Evolutionary conservation across 92 coral and sea anemone species (phyloP).

Genomic region (Umimayanthus chanpuru): DNA sequence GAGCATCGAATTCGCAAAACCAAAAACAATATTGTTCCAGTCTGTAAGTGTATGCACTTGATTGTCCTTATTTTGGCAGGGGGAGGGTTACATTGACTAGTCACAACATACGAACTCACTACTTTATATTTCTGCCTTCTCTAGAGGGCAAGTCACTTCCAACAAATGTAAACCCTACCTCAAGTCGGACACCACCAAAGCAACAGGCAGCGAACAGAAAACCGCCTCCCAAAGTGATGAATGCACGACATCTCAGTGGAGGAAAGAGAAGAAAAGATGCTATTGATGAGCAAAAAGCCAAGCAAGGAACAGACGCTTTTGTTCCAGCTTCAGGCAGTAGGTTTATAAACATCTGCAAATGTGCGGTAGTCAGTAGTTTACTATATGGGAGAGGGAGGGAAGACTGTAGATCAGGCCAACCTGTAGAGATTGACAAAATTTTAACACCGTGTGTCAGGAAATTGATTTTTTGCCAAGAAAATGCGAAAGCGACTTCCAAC

Average conservation of each 20-base stretch:
- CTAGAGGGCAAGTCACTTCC: constrained; percentile 90
- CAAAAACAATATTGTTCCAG: no score
- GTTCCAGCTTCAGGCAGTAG: constrained; percentile 88
- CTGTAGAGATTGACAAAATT: no score
- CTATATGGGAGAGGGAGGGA: no score
- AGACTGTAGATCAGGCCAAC: no score
- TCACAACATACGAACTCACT: neutral
- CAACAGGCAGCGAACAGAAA: constrained; percentile 46
- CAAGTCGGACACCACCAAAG: constrained; percentile 67
- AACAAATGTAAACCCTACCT: constrained; percentile 78
- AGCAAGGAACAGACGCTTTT: constrained; percentile 57
- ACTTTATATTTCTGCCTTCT: neutral
- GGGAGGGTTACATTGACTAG: no score
- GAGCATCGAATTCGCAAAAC: no score
- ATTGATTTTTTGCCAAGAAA: no score
- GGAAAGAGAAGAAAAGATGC: constrained; percentile 83
- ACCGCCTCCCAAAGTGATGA: constrained; percentile 74
- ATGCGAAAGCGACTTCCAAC: no score
- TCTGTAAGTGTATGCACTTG: no score
- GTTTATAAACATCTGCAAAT: constrained; percentile 15
- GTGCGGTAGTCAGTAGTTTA: neutral
- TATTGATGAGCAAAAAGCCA: constrained; percentile 68
- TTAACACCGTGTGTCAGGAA: no score
- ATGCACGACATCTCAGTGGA: constrained; percentile 77
- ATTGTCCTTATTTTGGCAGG: no score